Base-by-base conservation (phyloP, 2,113 vertebrate genomes). In the Elanoides forficatus region DNA sequence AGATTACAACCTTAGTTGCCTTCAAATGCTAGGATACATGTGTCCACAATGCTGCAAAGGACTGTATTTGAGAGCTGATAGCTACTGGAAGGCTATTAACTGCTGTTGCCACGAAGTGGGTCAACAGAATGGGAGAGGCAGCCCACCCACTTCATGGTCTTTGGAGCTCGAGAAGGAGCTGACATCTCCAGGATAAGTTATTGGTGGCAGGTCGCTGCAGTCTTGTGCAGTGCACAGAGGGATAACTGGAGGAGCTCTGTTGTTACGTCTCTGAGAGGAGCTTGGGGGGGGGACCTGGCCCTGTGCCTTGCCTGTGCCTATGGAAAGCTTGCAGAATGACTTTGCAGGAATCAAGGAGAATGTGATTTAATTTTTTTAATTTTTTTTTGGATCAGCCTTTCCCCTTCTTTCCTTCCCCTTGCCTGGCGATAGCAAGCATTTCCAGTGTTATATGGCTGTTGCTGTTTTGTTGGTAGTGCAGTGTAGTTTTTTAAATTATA, bases 251-350 rank as follows among this genome's bases (percentile, higher is more conserved):
- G 21, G 34, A 88, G 25, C 76, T 63, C 34, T 76, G 26, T 58
- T n/a, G 6, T 76, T 93, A 15, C 7, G 17, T 73, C 40, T 74
- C 27, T 8, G 19, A 53, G 55, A 48, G 45, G 25, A 74, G 10
- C 47, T 36, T 58, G 53, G 10, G 1, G 1, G 40, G n/a, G 21
- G 4, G 0, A 5, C 25, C 26, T 80, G 56, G 21, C n/a, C n/a
- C 19, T 67, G 5, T 56, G 21, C 19, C 23, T 60, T 55, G 42
- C 11, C 50, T 71, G 10, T 83, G 27, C 53, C 26, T 56, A 1
- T 29, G 42, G 43, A 60, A 67, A 60, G 34, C 29, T n/a, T 85
- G n/a, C 47, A 79, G 48, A 90, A 59, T 7, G 17, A 16, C 30
- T 30, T 42, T 42, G 34, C 13, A 56, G 48, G 23, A 68, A 45